Base-by-base conservation (phyloP, 2,113 vertebrate species). In the Myrmecophaga tridactyla region DNA sequence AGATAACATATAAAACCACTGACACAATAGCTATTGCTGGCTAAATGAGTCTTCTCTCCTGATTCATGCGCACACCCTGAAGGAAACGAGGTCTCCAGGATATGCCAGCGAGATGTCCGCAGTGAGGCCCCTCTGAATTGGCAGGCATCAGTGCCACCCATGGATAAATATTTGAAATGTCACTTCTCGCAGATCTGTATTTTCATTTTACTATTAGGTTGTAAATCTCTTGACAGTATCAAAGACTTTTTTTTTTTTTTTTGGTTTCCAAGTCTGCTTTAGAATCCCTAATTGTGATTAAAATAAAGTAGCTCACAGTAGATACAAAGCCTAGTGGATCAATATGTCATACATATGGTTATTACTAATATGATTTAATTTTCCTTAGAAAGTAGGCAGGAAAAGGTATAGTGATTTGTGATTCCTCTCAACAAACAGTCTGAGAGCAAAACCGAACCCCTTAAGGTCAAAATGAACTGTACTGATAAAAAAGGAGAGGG, bases 251-350 rank as follows among this genome's bases (percentile, higher is more conserved):
- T 60, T 34, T 21, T 67, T n/a, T n/a, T n/a, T 46, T 31, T 1
- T 58, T 53, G 17, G 36, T 77, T 89, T 92, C 62, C 48, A 89
- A 65, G 69, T 92, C 63, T 85, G 67, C 78, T 81, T 94, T 48
- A 85, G 77, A 91, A 56, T 69, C 6, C 51, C 34, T 56, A 62
- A 62, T 23, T 67, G 6, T 60, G 51, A 73, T 53, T 51, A 41
- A 82, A 76, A 51, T 65, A 29, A 29, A 86, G 25, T 5, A 5
- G 75, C 1, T 86, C 14, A 69, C 34, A 18, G 43, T 48, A 67
- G 67, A 43, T 34, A 77, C 72, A 65, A 72, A 20, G 15, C 53
- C 65, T 21, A 62, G 23, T 53, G 75, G 29, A 36, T 14, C 20
- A 0, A 51, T 82, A 46, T 41, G 88, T 29, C 48, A 77, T 67